Base-by-base conservation (phyloP, 30 jellyfish, hydroid and myxozoan species). In the Aurelia sp. region DNA sequence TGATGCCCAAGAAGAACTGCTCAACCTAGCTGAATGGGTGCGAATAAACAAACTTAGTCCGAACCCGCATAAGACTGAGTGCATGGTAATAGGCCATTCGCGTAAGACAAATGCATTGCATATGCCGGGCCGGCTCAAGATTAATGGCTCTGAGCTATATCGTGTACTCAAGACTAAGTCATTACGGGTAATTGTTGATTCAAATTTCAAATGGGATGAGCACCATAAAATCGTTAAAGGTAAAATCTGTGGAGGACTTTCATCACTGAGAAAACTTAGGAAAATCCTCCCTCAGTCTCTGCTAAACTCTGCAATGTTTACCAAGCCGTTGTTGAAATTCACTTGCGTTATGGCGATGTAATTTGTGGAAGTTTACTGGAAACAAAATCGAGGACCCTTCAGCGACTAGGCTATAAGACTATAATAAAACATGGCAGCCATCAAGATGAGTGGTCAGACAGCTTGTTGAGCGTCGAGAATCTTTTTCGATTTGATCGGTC, bases 1-100 rank as follows among this genome's bases (percentile, higher is more conserved):
- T 19, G 67, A 57, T 57, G 67, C 67, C 67, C 67, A 57, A 57
- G 8, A 57, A 57, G 67, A 57, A 19, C 67, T 57, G 67, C 67
- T 2, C 67, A 13, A 57, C 67, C 67, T 57, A 2, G 4, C n/a
- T n/a, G n/a, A n/a, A n/a, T n/a, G n/a, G n/a, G n/a, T n/a, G n/a
- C n/a, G n/a, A n/a, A n/a, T n/a, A 57, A 57, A 57, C 67, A 13
- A 57, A 57, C 67, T 57, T 57, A 57, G 67, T 57, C 67, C 19
- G 3, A 19, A 57, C 67, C 67, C 67, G 67, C 67, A 57, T 2
- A 57, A 57, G 67, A 57, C 67, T 57, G 67, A 57, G 24, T 57
- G 8, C 67, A 57, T 57, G 67, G 24, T 57, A 57, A 57, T 57
- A 57, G 67, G 67, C 8, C 67, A 57, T 57, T 9, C 67, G 24